phyloP scores from a whole-genome alignment of 2,888 invertebrate genomes.

The Axea sp. region DNA sequence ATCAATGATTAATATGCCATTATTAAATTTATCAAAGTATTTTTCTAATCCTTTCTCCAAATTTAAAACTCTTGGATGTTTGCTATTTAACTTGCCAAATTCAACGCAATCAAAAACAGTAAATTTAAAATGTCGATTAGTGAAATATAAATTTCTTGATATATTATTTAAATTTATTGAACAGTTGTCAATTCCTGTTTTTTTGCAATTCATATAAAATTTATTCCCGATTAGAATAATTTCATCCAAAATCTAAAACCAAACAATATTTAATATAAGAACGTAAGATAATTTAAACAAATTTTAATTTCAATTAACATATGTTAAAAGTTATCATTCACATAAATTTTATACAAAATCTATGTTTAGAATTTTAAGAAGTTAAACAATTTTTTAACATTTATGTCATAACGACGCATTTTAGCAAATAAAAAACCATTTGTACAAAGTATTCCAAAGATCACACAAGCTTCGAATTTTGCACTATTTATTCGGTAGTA shows the following conservation, averaged over 20 bases:
- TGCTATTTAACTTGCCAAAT: conserved; percentile 68
- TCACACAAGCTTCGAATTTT: no score
- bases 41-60: conserved; percentile 66
- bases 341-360: no score
- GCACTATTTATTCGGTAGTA: no score
- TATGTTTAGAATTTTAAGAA: no score
- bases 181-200: conserved; percentile 63
- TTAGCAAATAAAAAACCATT: no score
- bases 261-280: no score
- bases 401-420: no score
- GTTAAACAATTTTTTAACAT: no score
- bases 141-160: conserved; percentile 72
- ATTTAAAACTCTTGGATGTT: conserved; percentile 66
- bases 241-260: conserved; percentile 68
- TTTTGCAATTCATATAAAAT: conserved; percentile 69
- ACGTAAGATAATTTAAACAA: no score
- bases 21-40: conserved; percentile 67
- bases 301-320: no score
- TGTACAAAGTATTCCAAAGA: no score
- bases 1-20: conserved; percentile 67
- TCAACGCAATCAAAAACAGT: conserved; percentile 73
- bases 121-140: conserved; percentile 71
- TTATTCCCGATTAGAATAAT: conserved; percentile 71
- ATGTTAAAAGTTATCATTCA: no score
- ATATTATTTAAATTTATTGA: conserved; percentile 68